Evolutionary conservation across 1,140 invertebrate species (phyloP).

Genomic region (Halesus radiatus): DNA sequence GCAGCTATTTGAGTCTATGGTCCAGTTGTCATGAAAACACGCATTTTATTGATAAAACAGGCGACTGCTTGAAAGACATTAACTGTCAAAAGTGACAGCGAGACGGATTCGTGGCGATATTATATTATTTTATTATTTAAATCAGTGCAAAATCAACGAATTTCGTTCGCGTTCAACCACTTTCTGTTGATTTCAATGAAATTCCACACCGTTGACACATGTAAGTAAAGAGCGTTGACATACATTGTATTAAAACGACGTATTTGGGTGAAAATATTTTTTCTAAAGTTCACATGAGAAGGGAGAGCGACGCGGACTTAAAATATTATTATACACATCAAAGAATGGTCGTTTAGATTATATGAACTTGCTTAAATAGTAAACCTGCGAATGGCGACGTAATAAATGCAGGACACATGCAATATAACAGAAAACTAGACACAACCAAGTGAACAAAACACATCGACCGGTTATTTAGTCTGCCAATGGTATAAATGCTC

Average conservation of each 20-base stretch:
- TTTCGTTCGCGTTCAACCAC: background rate
- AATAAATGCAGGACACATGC: too few relatives aligned
- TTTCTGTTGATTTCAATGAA: background rate
- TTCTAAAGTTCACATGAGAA: background rate
- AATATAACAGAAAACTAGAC: too few relatives aligned
- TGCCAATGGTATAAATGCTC: too few relatives aligned
- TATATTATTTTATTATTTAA: background rate
- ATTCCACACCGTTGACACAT: background rate
- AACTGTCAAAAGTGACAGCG: conserved; percentile 42
- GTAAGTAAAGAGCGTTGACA: background rate
- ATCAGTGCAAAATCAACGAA: background rate
- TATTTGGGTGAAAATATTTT: background rate
- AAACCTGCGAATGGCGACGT: background rate
- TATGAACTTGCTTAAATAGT: background rate
- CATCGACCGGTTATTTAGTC: too few relatives aligned
- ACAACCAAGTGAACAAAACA: too few relatives aligned
- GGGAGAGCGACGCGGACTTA: background rate
- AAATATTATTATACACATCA: background rate
- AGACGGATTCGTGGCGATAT: conserved; percentile 28
- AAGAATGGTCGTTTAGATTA: background rate
- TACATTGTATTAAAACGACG: background rate
- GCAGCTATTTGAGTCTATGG: too few relatives aligned
- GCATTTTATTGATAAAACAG: conserved; percentile 42
- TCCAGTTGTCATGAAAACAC: too few relatives aligned
- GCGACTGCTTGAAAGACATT: conserved; percentile 1